Percentiles rank a stretch among this genome's conserved stretches.
These are phyloP conservation scores for Seriola aureovittata DNA, from an alignment of 2,113 vertebrate species.

Conservation along the genomic window DNA sequence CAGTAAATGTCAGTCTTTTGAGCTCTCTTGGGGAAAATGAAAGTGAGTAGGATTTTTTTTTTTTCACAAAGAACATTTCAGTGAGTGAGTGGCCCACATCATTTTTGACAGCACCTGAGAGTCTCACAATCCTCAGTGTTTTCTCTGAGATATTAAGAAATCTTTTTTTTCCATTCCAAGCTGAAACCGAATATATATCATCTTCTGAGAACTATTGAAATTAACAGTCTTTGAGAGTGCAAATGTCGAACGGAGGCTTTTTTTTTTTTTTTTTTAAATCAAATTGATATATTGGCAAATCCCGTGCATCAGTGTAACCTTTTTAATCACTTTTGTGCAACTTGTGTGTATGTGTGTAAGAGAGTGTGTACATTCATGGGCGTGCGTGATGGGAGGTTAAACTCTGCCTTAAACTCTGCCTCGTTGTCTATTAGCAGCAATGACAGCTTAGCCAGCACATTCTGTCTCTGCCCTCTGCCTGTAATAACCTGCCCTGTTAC, in stretches of 20 bases:
- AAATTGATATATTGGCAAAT: neutral
- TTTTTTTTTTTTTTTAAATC: neutral
- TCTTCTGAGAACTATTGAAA: neutral
- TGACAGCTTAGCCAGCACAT: slow-evolving; percentile 96
- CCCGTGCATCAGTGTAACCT: neutral
- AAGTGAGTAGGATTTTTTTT: slow-evolving; percentile 33
- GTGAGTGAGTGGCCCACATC: slow-evolving; percentile 37
- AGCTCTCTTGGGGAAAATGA: slow-evolving; percentile 53
- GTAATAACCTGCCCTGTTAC: slow-evolving; percentile 92
- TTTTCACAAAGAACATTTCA: slow-evolving; percentile 21
- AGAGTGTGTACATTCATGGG: slow-evolving; percentile 4
- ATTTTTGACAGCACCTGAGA: slow-evolving; percentile 33
- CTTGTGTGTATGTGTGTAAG: neutral
- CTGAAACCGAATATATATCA: neutral
- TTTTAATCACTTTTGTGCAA: slow-evolving; percentile 16
- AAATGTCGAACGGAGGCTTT: neutral
- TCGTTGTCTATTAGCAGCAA: slow-evolving; percentile 92
- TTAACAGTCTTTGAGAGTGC: neutral
- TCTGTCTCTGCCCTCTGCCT: slow-evolving; percentile 89
- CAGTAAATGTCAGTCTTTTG: slow-evolving; percentile 77
- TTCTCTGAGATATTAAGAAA: slow-evolving; percentile 20
- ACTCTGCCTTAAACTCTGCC: slow-evolving; percentile 83
- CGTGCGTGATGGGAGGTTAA: slow-evolving; percentile 64
- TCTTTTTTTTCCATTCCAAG: neutral
- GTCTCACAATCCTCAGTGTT: slow-evolving; percentile 5